Evolutionary conservation across 92 coral and sea anemone genomes (phyloP).

Genomic region (Phymanthus crucifer): DNA sequence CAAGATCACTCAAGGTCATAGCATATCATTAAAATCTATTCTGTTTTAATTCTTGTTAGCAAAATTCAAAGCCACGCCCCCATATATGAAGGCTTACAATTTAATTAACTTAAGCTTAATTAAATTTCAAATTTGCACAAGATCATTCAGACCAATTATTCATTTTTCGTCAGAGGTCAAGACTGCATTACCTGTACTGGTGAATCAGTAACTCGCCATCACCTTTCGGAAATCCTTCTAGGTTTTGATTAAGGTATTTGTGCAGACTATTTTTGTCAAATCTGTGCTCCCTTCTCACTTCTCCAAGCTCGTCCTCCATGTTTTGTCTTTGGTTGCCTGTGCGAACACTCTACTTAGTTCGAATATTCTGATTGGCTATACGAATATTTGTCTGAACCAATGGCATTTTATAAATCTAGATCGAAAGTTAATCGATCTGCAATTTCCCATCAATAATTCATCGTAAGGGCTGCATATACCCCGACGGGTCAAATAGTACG

Average conservation of each 20-base stretch:
- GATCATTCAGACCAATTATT: too few species aligned
- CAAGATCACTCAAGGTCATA: too few species aligned
- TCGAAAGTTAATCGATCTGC: neutral
- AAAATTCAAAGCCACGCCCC: neutral
- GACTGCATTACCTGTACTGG: conserved; percentile 70
- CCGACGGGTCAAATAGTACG: neutral
- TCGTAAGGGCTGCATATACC: conserved; percentile 15
- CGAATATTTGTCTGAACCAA: neutral
- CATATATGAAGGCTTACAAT: neutral
- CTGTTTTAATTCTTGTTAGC: too few species aligned
- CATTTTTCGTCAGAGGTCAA: too few species aligned
- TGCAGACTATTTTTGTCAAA: conserved; percentile 67
- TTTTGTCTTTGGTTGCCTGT: conserved; percentile 9
- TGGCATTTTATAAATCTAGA: neutral
- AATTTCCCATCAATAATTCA: neutral
- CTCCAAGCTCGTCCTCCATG: conserved; percentile 58
- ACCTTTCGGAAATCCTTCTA: conserved; percentile 56
- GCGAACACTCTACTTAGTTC: neutral
- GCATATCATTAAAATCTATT: too few species aligned
- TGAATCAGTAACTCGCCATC: conserved; percentile 52
- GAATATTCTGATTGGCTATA: conserved; percentile 12
- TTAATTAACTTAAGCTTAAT: neutral
- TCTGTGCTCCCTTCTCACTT: conserved; percentile 73
- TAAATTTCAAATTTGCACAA: neutral
- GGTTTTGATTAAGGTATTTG: conserved; percentile 49